These are phyloP conservation scores for Eptesicus fuscus DNA, from an alignment of 2,113 vertebrate species.

Conservation along the genomic window DNA sequence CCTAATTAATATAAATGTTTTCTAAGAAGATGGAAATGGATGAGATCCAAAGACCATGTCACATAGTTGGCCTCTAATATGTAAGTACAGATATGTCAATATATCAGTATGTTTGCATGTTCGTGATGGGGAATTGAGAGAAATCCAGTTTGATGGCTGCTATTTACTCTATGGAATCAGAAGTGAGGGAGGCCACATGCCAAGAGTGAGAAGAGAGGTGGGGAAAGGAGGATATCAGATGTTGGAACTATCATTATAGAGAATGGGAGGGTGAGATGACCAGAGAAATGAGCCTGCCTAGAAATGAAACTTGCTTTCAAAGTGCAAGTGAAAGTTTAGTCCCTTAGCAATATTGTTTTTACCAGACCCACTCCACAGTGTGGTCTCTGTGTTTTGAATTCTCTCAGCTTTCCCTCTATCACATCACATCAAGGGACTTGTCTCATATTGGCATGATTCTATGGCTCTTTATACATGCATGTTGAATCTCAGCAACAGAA, in stretches of 20 bases:
- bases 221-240: neutral
- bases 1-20: slow-evolving; percentile 1
- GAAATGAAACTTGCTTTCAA: neutral
- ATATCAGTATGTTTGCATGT: neutral
- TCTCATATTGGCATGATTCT: neutral
- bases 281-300: neutral
- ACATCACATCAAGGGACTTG: neutral
- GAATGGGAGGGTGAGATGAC: neutral
- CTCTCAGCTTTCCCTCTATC: neutral
- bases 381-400: neutral
- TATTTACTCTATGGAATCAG: neutral
- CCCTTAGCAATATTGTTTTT: neutral
- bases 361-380: neutral
- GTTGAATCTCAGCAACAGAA: neutral
- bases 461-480: neutral
- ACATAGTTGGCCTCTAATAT: neutral
- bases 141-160: neutral
- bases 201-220: neutral
- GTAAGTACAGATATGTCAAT: neutral
- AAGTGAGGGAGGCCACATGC: neutral
- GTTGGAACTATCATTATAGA: neutral
- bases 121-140: neutral
- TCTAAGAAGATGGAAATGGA: neutral
- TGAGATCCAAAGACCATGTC: neutral
- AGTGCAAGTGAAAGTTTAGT: neutral